Evolutionary conservation across 2,888 invertebrate species (phyloP).

Genomic region (Dermolepida albohirtum): DNA sequence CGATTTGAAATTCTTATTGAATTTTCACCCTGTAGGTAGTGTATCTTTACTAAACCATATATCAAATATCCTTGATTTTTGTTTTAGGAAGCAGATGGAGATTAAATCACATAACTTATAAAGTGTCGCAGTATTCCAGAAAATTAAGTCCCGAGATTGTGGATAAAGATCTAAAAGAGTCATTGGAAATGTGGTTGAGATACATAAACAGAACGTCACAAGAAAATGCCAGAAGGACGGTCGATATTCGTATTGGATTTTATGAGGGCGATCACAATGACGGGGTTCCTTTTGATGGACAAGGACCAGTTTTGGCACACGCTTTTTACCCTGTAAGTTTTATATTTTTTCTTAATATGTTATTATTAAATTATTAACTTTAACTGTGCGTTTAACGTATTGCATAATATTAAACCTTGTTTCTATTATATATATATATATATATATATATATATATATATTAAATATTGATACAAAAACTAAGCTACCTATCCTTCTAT

Average conservation of each 20-base stretch:
- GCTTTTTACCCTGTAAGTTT: slow-evolving; percentile 12
- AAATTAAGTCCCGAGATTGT: slow-evolving; percentile 7
- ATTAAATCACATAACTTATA: not conserved
- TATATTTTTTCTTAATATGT: not conserved
- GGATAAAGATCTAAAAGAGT: slow-evolving; percentile 12
- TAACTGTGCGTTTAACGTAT: too few species aligned
- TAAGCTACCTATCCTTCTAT: too few species aligned
- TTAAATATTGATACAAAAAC: too few species aligned
- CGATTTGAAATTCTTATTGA: too few species aligned
- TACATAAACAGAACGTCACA: slow-evolving; percentile 2
- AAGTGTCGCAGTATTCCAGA: not conserved
- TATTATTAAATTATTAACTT: not conserved
- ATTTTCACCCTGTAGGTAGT: too few species aligned
- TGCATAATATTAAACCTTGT: too few species aligned
- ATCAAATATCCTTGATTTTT: not conserved
- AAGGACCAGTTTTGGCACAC: slow-evolving; percentile 3
- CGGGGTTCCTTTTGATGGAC: slow-evolving; percentile 6
- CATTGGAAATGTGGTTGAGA: slow-evolving; percentile 18
- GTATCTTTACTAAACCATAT: too few species aligned
- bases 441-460: too few species aligned
- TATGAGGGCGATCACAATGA: slow-evolving; percentile 2
- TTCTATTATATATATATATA: too few species aligned
- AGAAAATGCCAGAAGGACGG: not conserved
- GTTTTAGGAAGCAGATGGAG: slow-evolving; percentile 24
- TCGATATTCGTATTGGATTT: slow-evolving; percentile 1